These are phyloP conservation scores for Trachymyrmex septentrionalis DNA, from an alignment of 1,140 invertebrate species.

Conservation along the genomic window DNA sequence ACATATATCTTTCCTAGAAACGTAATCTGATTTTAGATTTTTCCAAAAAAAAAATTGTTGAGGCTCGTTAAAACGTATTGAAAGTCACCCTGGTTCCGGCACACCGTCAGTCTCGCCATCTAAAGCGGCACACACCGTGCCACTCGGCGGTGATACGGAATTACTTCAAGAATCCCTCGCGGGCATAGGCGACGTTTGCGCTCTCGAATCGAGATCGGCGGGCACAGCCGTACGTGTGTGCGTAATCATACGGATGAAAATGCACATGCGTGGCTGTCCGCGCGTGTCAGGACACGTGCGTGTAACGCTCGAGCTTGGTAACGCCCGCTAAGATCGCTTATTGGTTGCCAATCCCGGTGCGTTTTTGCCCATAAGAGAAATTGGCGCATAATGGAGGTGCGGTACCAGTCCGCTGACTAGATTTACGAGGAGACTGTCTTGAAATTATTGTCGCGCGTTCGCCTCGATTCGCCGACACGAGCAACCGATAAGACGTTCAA, in stretches of 20 bases:
- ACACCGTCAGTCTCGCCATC: constrained; percentile 45
- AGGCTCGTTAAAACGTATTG: constrained; percentile 60
- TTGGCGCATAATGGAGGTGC: constrained; percentile 63
- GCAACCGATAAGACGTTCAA: constrained; percentile 33
- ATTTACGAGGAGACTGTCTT: constrained; percentile 73
- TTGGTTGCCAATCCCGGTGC: constrained; percentile 69
- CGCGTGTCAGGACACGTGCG: constrained; percentile 56
- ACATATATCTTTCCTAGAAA: constrained; percentile 45
- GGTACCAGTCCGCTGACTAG: constrained; percentile 71
- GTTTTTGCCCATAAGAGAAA: constrained; percentile 75
- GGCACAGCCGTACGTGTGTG: background rate
- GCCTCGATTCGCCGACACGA: constrained; percentile 19
- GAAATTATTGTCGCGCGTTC: constrained; percentile 67
- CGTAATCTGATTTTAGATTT: constrained; percentile 54
- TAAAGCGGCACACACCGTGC: constrained; percentile 48
- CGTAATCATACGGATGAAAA: constrained; percentile 29
- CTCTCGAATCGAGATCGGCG: constrained; percentile 60
- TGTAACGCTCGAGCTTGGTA: constrained; percentile 61
- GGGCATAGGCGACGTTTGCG: constrained; percentile 38
- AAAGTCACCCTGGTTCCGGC: constrained; percentile 57
- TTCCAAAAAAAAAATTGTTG: background rate
- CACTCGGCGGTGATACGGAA: constrained; percentile 46
- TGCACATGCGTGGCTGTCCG: constrained; percentile 43
- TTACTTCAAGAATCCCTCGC: constrained; percentile 50
- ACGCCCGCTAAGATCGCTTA: constrained; percentile 75